Conservation (phyloP, 2,797 vertebrate genomes). For the Malurus leucopterus region DNA sequence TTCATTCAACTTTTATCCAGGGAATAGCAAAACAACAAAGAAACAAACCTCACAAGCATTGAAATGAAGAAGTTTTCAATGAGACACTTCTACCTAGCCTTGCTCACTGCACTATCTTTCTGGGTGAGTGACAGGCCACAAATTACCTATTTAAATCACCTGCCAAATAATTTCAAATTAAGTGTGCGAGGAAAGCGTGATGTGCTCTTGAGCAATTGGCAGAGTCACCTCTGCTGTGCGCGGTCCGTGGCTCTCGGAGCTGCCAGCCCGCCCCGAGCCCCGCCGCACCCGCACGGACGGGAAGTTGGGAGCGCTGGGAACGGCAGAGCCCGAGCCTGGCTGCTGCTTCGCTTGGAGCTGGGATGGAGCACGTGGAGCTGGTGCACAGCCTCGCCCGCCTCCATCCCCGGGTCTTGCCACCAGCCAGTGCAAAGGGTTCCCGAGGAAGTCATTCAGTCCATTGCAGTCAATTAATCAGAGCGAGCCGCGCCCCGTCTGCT, state of each 20-base stretch:
- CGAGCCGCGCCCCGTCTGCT: background rate
- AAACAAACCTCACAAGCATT: background rate
- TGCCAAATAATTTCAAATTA: slow-evolving; percentile 4
- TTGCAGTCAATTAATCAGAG: background rate
- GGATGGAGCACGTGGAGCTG: background rate
- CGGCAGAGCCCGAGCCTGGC: background rate
- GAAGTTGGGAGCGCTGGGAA: fast-evolving
- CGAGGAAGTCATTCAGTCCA: background rate
- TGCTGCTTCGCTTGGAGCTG: background rate
- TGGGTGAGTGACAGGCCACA: background rate
- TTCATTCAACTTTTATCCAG: background rate
- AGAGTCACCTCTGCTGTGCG: background rate
- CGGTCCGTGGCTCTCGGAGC: background rate
- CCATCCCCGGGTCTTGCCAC: background rate
- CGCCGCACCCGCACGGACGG: fast-evolving
- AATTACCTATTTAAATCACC: slow-evolving; percentile 33
- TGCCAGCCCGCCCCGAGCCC: background rate
- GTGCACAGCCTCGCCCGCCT: background rate
- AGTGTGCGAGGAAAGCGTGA: background rate
- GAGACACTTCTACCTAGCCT: background rate
- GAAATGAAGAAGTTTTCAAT: background rate
- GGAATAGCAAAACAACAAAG: background rate
- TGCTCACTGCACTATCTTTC: background rate
- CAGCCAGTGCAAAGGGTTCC: background rate
- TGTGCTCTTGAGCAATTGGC: background rate